Conservation (phyloP, 2,888 invertebrate genomes). For the Sialis lutaria region DNA sequence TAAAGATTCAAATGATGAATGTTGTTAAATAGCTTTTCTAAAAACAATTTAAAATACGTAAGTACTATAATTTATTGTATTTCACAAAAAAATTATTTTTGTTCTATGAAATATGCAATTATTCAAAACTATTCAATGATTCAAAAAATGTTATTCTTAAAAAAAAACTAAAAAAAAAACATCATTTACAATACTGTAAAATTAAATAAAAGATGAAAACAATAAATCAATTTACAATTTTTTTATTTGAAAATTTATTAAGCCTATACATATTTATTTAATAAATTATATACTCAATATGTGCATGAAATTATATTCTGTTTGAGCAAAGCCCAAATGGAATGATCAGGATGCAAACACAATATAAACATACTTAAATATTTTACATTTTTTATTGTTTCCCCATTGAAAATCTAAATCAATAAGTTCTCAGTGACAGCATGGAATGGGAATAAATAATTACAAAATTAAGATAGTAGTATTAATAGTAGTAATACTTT, state of each 20-base stretch:
- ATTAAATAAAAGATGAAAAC: no score
- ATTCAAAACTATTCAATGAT: no score
- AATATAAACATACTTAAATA: conserved; percentile 5
- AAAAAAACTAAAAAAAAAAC: no score
- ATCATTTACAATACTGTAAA: no score
- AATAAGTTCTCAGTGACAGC: conserved; percentile 6
- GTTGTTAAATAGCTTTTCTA: no score
- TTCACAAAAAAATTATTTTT: no score
- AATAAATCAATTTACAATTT: no score
- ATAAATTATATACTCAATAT: conserved; percentile 6
- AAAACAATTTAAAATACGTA: no score
- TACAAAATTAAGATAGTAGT: conserved; percentile 7
- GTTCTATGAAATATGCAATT: no score
- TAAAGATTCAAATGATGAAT: no score
- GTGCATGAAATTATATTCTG: conserved; percentile 1
- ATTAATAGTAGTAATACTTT: conserved; percentile 6
- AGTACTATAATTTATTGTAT: no score
- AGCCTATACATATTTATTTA: conserved; percentile 2
- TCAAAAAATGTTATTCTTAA: no score
- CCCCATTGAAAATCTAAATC: conserved; percentile 6
- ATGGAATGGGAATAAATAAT: conserved; percentile 7
- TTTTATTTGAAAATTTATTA: conserved; percentile 6
- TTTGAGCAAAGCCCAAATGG: conserved; percentile 2
- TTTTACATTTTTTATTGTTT: conserved; percentile 7
- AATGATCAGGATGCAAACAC: conserved; percentile 7